A percentile compares a stretch with the other conserved stretches of the same genome.
Conservation (phyloP, 2,888 invertebrate genomes). For the Eulithis testata region DNA sequence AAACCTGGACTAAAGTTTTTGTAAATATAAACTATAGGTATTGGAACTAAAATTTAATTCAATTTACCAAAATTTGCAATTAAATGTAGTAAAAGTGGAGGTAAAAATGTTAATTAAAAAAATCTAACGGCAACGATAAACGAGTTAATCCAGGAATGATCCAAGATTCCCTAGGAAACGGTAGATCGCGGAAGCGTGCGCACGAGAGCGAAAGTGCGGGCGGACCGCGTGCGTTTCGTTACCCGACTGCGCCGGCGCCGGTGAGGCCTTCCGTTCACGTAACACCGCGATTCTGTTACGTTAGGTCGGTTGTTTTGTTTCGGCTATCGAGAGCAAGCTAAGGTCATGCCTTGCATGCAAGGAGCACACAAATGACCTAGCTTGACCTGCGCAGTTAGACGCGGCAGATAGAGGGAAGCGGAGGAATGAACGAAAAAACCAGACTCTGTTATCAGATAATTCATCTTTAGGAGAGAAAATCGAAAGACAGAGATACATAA, state of each 20-base stretch:
- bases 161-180: slow-evolving; percentile 29
- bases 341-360: slow-evolving; percentile 8
- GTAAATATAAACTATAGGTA: too few relatives aligned
- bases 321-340: slow-evolving; percentile 27
- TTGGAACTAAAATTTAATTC: too few relatives aligned
- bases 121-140: neutral
- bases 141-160: slow-evolving; percentile 13
- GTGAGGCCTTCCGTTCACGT: slow-evolving; percentile 67
- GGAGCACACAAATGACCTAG: neutral
- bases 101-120: neutral
- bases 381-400: neutral
- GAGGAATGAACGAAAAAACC: too few relatives aligned
- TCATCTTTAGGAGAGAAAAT: too few relatives aligned
- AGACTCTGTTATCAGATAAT: too few relatives aligned
- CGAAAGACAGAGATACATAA: too few relatives aligned
- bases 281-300: slow-evolving; percentile 54
- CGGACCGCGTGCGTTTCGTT: slow-evolving; percentile 68
- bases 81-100: neutral
- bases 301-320: slow-evolving; percentile 33
- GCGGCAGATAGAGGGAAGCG: too few relatives aligned
- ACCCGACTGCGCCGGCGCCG: slow-evolving; percentile 65
- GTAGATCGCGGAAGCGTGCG: slow-evolving; percentile 56
- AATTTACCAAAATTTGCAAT: too few relatives aligned
- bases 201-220: slow-evolving; percentile 78
- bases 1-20: too few relatives aligned